A percentile compares a stretch with the other conserved stretches of the same genome.
Conservation (phyloP, 2,113 vertebrate genomes). For the Pedetes capensis region DNA sequence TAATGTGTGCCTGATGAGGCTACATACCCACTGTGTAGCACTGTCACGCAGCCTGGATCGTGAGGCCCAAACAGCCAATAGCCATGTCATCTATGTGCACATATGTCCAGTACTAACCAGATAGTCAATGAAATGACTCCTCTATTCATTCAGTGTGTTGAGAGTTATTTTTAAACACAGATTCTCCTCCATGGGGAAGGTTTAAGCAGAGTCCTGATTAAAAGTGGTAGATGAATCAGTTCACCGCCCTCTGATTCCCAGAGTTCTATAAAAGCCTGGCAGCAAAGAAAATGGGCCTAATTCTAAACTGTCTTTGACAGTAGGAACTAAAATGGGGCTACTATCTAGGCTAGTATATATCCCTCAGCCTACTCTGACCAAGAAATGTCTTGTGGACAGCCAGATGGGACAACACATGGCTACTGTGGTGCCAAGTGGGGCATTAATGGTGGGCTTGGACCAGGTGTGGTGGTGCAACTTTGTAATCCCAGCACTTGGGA, state of each 20-base stretch:
- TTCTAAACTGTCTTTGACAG: not conserved
- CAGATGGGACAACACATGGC: not conserved
- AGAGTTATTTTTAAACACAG: not conserved
- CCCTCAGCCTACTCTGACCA: not conserved
- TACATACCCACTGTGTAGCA: not conserved
- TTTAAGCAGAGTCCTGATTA: not conserved
- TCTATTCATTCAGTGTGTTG: not conserved
- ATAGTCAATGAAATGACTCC: constrained; percentile 5
- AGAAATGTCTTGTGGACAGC: not conserved
- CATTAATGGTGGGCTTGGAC: not conserved
- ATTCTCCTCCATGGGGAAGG: not conserved
- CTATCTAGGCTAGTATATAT: not conserved
- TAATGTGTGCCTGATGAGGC: not conserved
- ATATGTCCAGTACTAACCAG: not conserved
- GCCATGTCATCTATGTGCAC: not conserved
- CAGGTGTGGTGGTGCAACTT: not conserved
- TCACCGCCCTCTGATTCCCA: not conserved
- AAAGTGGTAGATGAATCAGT: not conserved
- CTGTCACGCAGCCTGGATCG: not conserved
- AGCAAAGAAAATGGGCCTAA: not conserved
- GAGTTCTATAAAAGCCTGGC: not conserved
- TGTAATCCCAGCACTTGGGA: not conserved
- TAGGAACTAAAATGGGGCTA: not conserved
- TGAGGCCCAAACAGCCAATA: not conserved
- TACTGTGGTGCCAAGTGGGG: not conserved